These are phyloP conservation scores for Autographa pulchrina DNA, from an alignment of 2,888 invertebrate species.

Conservation along the genomic window DNA sequence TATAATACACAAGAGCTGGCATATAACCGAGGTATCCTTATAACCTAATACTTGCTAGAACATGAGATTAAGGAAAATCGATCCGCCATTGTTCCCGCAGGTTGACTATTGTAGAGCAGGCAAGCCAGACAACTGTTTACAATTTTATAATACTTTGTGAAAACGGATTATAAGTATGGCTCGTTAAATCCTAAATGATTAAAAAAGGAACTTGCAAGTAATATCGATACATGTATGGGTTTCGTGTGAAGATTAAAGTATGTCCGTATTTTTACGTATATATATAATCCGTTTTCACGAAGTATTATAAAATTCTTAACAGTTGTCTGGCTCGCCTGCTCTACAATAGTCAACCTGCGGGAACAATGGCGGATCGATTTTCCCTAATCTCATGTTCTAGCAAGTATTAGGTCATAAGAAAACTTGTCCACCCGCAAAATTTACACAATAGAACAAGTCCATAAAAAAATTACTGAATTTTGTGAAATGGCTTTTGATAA, in stretches of 20 bases:
- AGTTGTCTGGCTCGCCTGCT: not conserved
- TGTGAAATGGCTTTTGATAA: not conserved
- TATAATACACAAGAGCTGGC: not conserved
- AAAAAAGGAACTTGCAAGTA: not conserved
- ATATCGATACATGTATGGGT: not conserved
- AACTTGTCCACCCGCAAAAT: no score
- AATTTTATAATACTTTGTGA: constrained; percentile 4
- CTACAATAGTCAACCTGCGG: constrained; percentile 1
- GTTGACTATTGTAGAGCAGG: not conserved
- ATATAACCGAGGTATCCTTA: constrained; percentile 1
- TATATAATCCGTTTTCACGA: not conserved
- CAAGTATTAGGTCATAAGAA: constrained; percentile 1
- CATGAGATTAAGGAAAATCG: constrained; percentile 4
- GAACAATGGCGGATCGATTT: constrained; percentile 4
- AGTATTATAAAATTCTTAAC: constrained; percentile 4
- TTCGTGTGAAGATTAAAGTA: not conserved
- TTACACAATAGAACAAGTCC: not conserved
- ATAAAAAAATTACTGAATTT: not conserved
- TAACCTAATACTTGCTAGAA: constrained; percentile 4
- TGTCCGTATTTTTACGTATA: not conserved
- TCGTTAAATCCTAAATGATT: no score
- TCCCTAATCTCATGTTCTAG: constrained; percentile 4
- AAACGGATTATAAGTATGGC: not conserved
- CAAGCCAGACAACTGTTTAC: constrained; percentile 2
- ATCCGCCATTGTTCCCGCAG: constrained; percentile 4